Evolutionary conservation across 2,113 vertebrate species (phyloP).

Genomic region (Electrona antarctica): DNA sequence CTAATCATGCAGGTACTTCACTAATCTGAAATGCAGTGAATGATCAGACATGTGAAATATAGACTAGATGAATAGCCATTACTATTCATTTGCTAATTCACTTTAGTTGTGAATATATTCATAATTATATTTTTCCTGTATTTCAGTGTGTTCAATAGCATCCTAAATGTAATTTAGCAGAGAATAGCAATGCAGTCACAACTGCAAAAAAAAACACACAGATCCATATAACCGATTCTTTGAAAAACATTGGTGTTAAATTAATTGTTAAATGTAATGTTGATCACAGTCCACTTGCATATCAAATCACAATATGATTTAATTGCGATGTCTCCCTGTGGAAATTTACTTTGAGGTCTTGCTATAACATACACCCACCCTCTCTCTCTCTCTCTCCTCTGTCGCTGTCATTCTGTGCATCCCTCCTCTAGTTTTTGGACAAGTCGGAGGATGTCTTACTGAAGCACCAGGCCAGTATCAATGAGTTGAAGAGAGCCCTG

Average conservation of each 20-base stretch:
- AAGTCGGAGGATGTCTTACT: conserved; percentile 95
- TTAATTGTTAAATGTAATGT: neutral
- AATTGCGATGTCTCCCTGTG: neutral
- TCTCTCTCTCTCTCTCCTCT: neutral
- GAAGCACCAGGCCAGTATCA: conserved; percentile 99
- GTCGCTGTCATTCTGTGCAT: neutral
- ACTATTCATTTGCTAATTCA: conserved; percentile 16
- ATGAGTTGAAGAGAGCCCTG: conserved; percentile 94
- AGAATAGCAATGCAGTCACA: neutral
- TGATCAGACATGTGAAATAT: conserved; percentile 8
- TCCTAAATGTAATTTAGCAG: conserved; percentile 11
- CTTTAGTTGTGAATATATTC: neutral
- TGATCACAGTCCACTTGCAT: neutral
- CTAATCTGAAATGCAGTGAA: neutral
- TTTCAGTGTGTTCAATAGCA: neutral
- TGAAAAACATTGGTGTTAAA: conserved; percentile 2
- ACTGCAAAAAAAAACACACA: neutral
- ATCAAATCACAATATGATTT: neutral
- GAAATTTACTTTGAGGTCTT: conserved; percentile 4
- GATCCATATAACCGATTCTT: conserved; percentile 1
- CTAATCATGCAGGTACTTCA: neutral
- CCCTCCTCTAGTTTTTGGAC: conserved; percentile 87
- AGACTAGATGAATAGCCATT: neutral
- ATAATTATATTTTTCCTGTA: neutral
- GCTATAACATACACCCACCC: neutral